phyloP scores from a whole-genome alignment of 2,797 vertebrate species.

The Aplochiton taeniatus region DNA sequence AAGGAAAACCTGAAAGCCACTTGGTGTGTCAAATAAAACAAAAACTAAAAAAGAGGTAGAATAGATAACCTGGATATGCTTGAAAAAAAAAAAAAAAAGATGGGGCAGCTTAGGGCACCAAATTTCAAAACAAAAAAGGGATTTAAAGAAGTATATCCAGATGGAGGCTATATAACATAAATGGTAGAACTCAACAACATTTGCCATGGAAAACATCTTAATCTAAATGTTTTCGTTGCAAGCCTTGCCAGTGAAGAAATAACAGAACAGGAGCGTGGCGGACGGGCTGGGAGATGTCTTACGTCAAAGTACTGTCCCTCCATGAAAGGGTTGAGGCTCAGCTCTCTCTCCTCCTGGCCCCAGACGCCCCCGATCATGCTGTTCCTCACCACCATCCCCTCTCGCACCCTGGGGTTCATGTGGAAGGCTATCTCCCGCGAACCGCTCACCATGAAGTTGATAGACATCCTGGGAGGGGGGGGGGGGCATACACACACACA shows the following conservation, averaged over 20 bases:
- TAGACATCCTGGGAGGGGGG: constrained; percentile 67
- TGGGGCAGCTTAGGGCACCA: too few relatives aligned
- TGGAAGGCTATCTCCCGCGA: constrained; percentile 75
- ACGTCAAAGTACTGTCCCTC: constrained; percentile 85
- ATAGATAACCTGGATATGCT: too few relatives aligned
- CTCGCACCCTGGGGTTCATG: constrained; percentile 70
- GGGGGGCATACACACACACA: neutral
- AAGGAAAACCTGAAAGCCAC: neutral
- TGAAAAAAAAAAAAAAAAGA: neutral
- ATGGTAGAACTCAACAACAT: too few relatives aligned
- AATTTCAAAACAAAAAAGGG: too few relatives aligned
- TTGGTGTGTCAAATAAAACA: too few relatives aligned
- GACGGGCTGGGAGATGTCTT: constrained; percentile 41
- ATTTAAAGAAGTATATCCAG: too few relatives aligned
- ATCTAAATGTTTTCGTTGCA: too few relatives aligned
- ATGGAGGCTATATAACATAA: too few relatives aligned
- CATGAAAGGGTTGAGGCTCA: constrained; percentile 73
- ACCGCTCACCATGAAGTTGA: constrained; percentile 76
- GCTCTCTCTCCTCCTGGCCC: constrained; percentile 79
- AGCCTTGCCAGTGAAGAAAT: too few relatives aligned
- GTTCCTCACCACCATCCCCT: constrained; percentile 77
- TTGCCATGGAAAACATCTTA: too few relatives aligned
- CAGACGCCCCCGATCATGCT: constrained; percentile 70
- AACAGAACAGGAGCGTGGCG: too few relatives aligned
- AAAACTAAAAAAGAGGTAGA: neutral